These are phyloP conservation scores for Macaria liturata DNA, from an alignment of 2,888 invertebrate genomes.

Conservation along the genomic window DNA sequence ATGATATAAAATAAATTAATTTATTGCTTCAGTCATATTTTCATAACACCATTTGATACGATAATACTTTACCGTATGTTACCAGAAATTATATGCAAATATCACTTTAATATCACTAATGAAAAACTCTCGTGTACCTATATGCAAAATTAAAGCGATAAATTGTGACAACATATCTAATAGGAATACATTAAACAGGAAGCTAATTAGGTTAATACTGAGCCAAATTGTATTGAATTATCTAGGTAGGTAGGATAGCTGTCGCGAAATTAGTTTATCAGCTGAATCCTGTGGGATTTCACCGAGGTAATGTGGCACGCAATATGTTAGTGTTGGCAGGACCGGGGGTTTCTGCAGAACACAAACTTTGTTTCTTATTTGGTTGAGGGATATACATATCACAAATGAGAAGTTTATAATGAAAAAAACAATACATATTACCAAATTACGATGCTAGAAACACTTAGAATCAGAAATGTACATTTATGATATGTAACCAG, in stretches of 20 bases:
- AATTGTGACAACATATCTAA: slow-evolving; percentile 29
- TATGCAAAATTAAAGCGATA: slow-evolving; percentile 34
- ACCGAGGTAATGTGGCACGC: slow-evolving; percentile 38
- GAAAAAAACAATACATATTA: too few relatives aligned
- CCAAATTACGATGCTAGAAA: too few relatives aligned
- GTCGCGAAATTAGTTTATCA: slow-evolving; percentile 50
- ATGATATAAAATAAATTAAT: too few relatives aligned
- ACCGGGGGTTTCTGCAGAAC: too few relatives aligned
- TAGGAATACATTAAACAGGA: slow-evolving; percentile 38
- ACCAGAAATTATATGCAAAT: not conserved
- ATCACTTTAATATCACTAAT: slow-evolving; percentile 6
- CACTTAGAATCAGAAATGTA: too few relatives aligned
- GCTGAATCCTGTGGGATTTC: slow-evolving; percentile 39
- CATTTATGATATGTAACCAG: too few relatives aligned
- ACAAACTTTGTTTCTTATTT: too few relatives aligned
- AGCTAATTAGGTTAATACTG: slow-evolving; percentile 53
- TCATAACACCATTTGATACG: too few relatives aligned
- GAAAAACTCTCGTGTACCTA: slow-evolving; percentile 20
- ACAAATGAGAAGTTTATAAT: too few relatives aligned
- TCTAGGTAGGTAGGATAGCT: slow-evolving; percentile 30
- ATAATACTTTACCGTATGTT: too few relatives aligned
- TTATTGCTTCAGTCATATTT: too few relatives aligned
- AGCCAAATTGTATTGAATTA: slow-evolving; percentile 39
- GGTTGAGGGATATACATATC: too few relatives aligned
- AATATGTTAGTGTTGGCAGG: slow-evolving; percentile 6